Percentiles rank a stretch among this genome's conserved stretches.
Conservation (phyloP, 1,140 invertebrate species). For the Drosophila equinoxialis region DNA sequence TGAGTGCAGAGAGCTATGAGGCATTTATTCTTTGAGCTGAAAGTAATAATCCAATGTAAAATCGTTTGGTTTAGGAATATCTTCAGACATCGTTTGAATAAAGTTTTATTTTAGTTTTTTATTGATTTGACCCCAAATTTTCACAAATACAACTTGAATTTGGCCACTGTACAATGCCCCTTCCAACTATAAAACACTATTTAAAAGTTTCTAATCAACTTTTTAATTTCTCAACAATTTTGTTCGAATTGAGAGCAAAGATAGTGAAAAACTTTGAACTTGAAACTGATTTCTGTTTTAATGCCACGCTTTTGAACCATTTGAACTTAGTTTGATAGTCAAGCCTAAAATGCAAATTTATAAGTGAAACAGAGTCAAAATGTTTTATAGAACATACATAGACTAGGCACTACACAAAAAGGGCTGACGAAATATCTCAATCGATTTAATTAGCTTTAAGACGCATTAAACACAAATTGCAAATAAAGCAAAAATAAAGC, state of each 20-base stretch:
- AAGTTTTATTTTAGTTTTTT: too few species aligned
- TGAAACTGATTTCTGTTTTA: conserved; percentile 32
- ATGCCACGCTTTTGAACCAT: conserved; percentile 51
- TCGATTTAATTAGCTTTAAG: conserved; percentile 10
- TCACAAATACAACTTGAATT: too few species aligned
- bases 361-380: conserved; percentile 3
- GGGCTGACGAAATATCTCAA: conserved; percentile 37
- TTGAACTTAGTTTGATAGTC: background rate
- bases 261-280: conserved; percentile 50
- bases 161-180: too few species aligned
- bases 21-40: background rate
- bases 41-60: background rate
- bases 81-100: too few species aligned
- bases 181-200: background rate
- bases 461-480: conserved; percentile 6
- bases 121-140: too few species aligned
- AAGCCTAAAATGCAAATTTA: background rate
- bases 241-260: conserved; percentile 37
- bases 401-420: background rate
- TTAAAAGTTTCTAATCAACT: conserved; percentile 20
- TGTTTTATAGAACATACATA: background rate
- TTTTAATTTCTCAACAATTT: background rate
- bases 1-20: background rate
- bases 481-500: conserved; percentile 19
- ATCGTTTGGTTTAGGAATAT: background rate